These are phyloP conservation scores for Palythoa caribaeorum DNA, from an alignment of 92 coral and sea anemone species.

Conservation along the genomic window DNA sequence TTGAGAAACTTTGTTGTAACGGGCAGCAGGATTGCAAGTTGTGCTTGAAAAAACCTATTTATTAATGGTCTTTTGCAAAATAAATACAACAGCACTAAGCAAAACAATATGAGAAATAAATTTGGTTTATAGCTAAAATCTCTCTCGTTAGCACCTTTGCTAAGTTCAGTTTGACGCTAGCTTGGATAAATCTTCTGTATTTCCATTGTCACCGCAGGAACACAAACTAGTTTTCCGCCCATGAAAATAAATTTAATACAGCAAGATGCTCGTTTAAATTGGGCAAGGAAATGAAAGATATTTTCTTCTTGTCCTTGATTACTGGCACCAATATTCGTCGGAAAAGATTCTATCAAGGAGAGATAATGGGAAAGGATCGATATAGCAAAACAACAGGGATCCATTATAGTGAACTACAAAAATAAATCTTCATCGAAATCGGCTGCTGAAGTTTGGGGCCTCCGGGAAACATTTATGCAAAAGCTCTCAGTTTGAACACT, in stretches of 20 bases:
- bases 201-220: not conserved
- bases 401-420: not conserved
- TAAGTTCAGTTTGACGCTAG: no score
- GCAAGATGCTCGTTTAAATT: constrained; percentile 29
- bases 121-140: constrained; percentile 7
- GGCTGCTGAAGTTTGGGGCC: constrained; percentile 10
- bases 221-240: constrained; percentile 30
- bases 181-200: not conserved
- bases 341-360: constrained; percentile 40
- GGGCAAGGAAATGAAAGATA: constrained; percentile 43
- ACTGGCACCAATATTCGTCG: constrained; percentile 40
- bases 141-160: constrained; percentile 34
- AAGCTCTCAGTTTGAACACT: not conserved
- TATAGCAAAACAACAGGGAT: constrained; percentile 18
- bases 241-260: constrained; percentile 27
- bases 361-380: constrained; percentile 24
- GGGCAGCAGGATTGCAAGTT: constrained; percentile 14
- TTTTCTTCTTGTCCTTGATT: constrained; percentile 5
- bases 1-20: constrained; percentile 7
- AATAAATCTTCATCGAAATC: not conserved
- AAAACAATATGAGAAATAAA: not conserved
- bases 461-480: not conserved
- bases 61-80: constrained; percentile 25
- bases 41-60: constrained; percentile 5
- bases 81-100: constrained; percentile 33